Evolutionary conservation across 2,888 invertebrate species (phyloP).

Genomic region (Atherix ibis): DNA sequence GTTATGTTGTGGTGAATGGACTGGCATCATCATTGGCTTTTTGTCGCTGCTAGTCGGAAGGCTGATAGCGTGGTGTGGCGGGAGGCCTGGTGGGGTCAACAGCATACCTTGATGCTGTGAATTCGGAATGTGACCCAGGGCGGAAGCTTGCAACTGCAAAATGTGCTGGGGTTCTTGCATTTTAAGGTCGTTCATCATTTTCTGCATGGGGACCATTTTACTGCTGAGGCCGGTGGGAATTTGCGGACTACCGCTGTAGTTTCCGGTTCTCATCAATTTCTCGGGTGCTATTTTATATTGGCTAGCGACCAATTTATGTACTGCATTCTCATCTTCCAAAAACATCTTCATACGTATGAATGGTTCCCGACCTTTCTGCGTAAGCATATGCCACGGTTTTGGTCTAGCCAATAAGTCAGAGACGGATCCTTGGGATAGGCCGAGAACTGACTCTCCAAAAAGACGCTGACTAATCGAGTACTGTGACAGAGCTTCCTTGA

Average conservation of each 20-base stretch:
- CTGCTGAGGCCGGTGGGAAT: conserved; percentile 51
- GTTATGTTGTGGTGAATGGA: conserved; percentile 47
- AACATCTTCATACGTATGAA: conserved; percentile 98
- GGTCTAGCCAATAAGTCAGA: conserved; percentile 93
- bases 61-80: conserved; percentile 56
- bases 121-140: conserved; percentile 24
- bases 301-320: conserved; percentile 87
- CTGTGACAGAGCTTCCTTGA: conserved; percentile 86
- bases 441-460: conserved; percentile 96
- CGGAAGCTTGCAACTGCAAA: conserved; percentile 38
- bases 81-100: conserved; percentile 59
- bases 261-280: conserved; percentile 90
- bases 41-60: conserved; percentile 47
- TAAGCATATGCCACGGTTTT: conserved; percentile 98
- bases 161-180: conserved; percentile 52
- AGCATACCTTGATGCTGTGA: conserved; percentile 41
- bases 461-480: conserved; percentile 95
- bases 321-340: conserved; percentile 87
- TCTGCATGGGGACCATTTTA: conserved; percentile 63
- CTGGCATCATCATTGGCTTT: conserved; percentile 39
- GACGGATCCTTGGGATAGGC: conserved; percentile 91
- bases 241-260: conserved; percentile 71
- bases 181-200: conserved; percentile 61
- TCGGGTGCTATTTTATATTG: conserved; percentile 98
- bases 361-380: conserved; percentile 90